These are phyloP conservation scores for Distichodus sexfasciatus DNA, from an alignment of 2,797 vertebrate genomes.

Conservation along the genomic window DNA sequence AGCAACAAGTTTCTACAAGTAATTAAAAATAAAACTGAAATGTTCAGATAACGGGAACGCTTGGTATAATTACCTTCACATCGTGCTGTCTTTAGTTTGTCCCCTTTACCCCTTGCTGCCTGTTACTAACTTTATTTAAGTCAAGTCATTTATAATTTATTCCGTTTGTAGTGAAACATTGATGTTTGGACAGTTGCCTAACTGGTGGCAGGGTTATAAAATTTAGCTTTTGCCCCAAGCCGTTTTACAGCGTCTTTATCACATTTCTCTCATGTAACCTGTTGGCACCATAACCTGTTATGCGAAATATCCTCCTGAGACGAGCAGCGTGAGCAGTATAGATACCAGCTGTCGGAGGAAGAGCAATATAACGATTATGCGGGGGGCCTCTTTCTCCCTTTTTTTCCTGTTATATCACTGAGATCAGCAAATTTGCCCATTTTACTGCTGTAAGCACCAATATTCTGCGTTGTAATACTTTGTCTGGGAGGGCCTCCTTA, in stretches of 20 bases:
- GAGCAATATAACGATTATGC: conserved; percentile 72
- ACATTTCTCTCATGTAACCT: conserved; percentile 62
- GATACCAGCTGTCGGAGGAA: conserved; percentile 66
- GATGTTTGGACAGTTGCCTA: conserved; percentile 12
- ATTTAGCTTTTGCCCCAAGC: conserved; percentile 41
- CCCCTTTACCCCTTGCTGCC: conserved; percentile 35
- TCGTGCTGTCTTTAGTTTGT: background rate
- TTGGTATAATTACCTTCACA: background rate
- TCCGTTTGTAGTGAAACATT: conserved; percentile 5
- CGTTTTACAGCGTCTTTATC: conserved; percentile 57
- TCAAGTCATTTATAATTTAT: conserved; percentile 38
- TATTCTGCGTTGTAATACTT: too few relatives aligned
- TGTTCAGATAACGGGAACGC: too few relatives aligned
- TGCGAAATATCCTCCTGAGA: conserved; percentile 54
- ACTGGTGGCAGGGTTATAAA: conserved; percentile 28
- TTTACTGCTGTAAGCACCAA: conserved; percentile 61
- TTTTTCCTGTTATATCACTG: conserved; percentile 63
- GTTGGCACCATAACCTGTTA: conserved; percentile 59
- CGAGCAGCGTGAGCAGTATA: conserved; percentile 64
- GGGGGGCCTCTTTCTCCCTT: conserved; percentile 57
- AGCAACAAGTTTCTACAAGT: too few relatives aligned
- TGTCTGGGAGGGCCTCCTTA: too few relatives aligned
- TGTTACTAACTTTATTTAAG: conserved; percentile 26
- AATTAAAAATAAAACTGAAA: too few relatives aligned
- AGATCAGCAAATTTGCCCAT: conserved; percentile 68